phyloP scores from a whole-genome alignment of 2,113 vertebrate species.

The Orientallactaga bullata region DNA sequence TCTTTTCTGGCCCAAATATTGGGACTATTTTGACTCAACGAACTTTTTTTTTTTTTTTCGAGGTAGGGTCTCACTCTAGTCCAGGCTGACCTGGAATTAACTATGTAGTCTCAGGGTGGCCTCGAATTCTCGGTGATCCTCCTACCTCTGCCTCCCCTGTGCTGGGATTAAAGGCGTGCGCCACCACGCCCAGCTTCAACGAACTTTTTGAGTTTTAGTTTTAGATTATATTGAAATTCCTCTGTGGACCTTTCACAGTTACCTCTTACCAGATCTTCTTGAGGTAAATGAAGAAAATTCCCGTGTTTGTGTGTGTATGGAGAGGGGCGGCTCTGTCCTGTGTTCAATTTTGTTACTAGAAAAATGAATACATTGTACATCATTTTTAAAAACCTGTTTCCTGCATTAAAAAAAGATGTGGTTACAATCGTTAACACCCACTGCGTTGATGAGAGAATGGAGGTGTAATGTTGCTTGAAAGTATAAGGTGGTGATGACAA shows the following conservation, averaged over 20 bases:
- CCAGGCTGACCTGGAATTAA: too few species aligned
- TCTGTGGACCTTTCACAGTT: not conserved
- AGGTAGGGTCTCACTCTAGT: too few species aligned
- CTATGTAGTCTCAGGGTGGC: too few species aligned
- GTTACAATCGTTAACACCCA: conserved; percentile 59
- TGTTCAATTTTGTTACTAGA: conserved; percentile 16
- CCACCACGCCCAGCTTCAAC: too few species aligned
- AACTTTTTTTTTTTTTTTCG: too few species aligned
- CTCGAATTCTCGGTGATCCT: too few species aligned
- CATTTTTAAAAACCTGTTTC: conserved; percentile 27
- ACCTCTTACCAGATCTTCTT: not conserved
- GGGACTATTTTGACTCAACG: not conserved
- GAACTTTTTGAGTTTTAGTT: not conserved
- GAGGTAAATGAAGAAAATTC: not conserved
- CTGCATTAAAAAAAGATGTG: conserved; percentile 31
- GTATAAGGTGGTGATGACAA: not conserved
- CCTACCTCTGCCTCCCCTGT: too few species aligned
- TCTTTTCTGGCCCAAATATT: conserved; percentile 15
- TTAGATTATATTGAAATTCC: conserved; percentile 42
- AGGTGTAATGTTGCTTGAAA: conserved; percentile 72
- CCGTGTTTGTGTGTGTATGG: not conserved
- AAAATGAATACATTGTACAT: not conserved
- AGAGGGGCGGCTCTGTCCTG: not conserved
- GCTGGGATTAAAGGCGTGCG: too few species aligned
- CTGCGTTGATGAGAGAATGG: conserved; percentile 37